A percentile compares a stretch with the other conserved stretches of the same genome.
These are phyloP conservation scores for Chlorops oryzae DNA, from an alignment of 1,140 invertebrate genomes.

Conservation along the genomic window DNA sequence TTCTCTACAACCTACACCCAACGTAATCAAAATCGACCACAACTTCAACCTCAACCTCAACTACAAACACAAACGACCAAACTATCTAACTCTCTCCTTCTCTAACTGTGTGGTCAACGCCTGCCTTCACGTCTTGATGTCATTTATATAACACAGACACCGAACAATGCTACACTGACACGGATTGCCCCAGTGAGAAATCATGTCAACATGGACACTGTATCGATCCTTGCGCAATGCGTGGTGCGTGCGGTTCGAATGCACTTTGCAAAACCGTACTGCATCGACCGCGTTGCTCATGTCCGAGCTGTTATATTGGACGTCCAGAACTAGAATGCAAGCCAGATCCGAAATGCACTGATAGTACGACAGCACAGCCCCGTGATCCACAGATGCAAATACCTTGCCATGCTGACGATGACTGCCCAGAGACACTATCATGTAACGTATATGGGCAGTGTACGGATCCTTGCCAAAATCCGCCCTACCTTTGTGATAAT, in stretches of 20 bases:
- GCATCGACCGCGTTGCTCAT: constrained; percentile 77
- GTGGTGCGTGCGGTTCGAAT: constrained; percentile 81
- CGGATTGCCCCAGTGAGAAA: constrained; percentile 84
- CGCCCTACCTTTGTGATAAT: constrained; percentile 60
- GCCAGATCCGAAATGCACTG: constrained; percentile 67
- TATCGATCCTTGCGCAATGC: constrained; percentile 80
- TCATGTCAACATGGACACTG: constrained; percentile 82
- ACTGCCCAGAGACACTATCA: constrained; percentile 69
- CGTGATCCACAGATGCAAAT: constrained; percentile 50
- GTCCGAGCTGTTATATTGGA: constrained; percentile 79
- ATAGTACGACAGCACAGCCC: constrained; percentile 50
- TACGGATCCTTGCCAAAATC: constrained; percentile 66
- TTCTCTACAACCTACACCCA: no score
- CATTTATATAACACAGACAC: no score
- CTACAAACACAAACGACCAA: no score
- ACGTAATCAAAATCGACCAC: constrained; percentile 35
- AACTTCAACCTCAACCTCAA: no score
- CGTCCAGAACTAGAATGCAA: constrained; percentile 69
- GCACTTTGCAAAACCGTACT: constrained; percentile 77
- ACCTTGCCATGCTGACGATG: constrained; percentile 58
- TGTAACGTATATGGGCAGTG: constrained; percentile 69
- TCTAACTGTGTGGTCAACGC: constrained; percentile 38
- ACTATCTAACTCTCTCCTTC: constrained; percentile 42
- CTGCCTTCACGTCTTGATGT: constrained; percentile 16
- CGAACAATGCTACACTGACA: constrained; percentile 78